These are phyloP conservation scores for Dorcus hopei DNA, from an alignment of 2,888 invertebrate species.

Conservation along the genomic window DNA sequence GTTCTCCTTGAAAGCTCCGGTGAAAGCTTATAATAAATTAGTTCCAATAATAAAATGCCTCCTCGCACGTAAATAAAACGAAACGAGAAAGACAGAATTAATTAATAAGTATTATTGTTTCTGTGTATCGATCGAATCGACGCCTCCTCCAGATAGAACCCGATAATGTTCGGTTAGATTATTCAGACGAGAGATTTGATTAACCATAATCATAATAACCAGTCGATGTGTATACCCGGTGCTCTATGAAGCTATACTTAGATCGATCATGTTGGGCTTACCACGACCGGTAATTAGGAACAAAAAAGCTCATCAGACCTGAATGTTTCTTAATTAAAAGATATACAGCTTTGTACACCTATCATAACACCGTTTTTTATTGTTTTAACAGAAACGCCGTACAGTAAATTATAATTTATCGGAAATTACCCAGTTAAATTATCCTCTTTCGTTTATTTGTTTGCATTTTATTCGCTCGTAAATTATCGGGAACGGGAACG, in stretches of 20 bases:
- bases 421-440: no score
- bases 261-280: constrained; percentile 16
- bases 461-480: not conserved
- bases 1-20: no score
- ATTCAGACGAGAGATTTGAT: not conserved
- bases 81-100: constrained; percentile 5
- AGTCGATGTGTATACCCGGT: not conserved
- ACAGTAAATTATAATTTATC: no score
- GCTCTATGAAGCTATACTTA: constrained; percentile 22
- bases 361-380: constrained; percentile 1
- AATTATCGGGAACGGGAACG: not conserved
- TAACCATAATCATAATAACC: constrained; percentile 7
- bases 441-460: not conserved
- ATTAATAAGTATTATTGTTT: constrained; percentile 22
- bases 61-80: no score
- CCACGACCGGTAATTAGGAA: constrained; percentile 20
- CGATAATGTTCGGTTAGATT: no score
- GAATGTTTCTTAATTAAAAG: constrained; percentile 14
- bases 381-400: not conserved
- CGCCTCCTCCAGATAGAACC: not conserved
- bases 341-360: constrained; percentile 4
- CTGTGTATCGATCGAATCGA: constrained; percentile 9
- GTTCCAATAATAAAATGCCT: no score
- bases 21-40: no score
- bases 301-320: constrained; percentile 20